A percentile compares a stretch with the other conserved stretches of the same genome.
Evolutionary conservation across 2,888 invertebrate genomes (phyloP).

Genomic region (Agonopterix arenella): DNA sequence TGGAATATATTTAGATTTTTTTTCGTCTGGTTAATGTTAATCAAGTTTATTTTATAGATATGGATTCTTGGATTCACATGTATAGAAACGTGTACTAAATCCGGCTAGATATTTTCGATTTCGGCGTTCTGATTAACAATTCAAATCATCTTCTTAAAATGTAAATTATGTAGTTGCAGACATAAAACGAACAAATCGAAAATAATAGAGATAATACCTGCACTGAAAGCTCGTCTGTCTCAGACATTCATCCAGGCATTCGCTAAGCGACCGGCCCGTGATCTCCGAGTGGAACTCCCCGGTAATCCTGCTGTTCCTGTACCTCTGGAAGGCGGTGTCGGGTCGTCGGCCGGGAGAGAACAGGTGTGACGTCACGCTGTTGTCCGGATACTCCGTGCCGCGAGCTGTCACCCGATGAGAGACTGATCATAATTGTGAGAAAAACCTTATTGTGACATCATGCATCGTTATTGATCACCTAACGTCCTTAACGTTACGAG

Average conservation of each 20-base stretch:
- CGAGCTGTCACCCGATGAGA: conserved; percentile 84
- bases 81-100: too few relatives aligned
- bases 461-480: conserved; percentile 26
- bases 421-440: conserved; percentile 70
- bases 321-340: conserved; percentile 92
- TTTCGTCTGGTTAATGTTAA: too few relatives aligned
- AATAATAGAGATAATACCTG: conserved; percentile 77
- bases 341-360: conserved; percentile 89
- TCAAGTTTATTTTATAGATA: too few relatives aligned
- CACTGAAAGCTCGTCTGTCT: conserved; percentile 93
- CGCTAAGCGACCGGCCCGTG: conserved; percentile 90
- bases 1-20: too few relatives aligned
- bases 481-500: too few relatives aligned
- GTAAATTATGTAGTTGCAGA: too few relatives aligned
- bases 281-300: conserved; percentile 94
- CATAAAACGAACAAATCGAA: too few relatives aligned
- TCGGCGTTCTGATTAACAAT: too few relatives aligned
- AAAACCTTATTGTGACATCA: conserved; percentile 58
- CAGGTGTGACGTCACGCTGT: conserved; percentile 89
- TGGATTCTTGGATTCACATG: too few relatives aligned
- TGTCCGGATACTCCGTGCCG: conserved; percentile 92
- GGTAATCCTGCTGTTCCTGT: conserved; percentile 89
- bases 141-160: too few relatives aligned
- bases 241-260: conserved; percentile 93
- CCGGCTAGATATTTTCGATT: too few relatives aligned